Base-by-base conservation (phyloP, 2,888 invertebrate genomes). In the Cheilosia impressa region DNA sequence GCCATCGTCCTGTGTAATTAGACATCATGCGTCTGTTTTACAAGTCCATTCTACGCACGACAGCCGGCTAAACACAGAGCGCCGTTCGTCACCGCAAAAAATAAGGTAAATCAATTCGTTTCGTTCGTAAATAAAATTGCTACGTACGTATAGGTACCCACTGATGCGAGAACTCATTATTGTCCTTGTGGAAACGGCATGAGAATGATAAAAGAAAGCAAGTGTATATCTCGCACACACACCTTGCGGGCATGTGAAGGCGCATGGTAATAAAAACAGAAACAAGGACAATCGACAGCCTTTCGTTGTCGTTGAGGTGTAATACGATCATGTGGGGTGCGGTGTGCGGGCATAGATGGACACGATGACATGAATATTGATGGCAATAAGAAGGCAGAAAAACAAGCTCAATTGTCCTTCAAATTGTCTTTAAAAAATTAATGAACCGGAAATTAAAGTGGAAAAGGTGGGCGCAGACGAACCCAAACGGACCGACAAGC, bases 391-490 rank as follows among this genome's bases (percentile, higher is more conserved):
- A 43, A 43, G 4, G 47, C 27, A 10, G 50, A 38, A 55, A 47
- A 71, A 72, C 57, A 66, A 7, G 65, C 63, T 71, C 81, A 76
- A 81, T 81, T 69, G 69, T 69, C 76, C 76, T 76, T 69, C 41
- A 76, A 81, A 76, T 69, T 65, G 63, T 76, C 69, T 76, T 76
- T 58, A 63, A 76, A 22, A 76, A 81, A 57, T 76, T 81, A 81
- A 81, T 76, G 81, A 76, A 69, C 76, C 58, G 63, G 63, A 81
- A 81, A 81, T 50, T 19, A n/a, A 53, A 63, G 57, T 50, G 41
- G 2, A 43, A n/a, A 38, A 38, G 52, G 52, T 13, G 22, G 13
- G n/a, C 31, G 6, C 5, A 19, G 1, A 17, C 27, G 6, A 6
- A 47, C 17, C 17, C 4, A 2, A 7, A 52, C 13, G n/a, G 5